Conservation (phyloP, 2,797 vertebrate genomes). For the Esox lucius region DNA sequence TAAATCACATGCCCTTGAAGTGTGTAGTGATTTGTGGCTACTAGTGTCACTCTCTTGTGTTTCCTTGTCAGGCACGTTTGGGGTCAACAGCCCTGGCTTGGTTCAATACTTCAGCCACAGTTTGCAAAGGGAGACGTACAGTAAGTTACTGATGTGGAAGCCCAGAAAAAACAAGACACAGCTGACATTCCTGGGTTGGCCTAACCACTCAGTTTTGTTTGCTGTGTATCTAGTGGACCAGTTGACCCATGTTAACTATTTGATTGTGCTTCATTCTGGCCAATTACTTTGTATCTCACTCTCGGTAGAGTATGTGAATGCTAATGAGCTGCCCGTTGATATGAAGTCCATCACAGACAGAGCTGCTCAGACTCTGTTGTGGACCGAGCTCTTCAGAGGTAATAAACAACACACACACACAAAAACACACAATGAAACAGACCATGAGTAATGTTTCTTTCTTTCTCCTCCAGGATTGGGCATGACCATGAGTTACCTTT, state of each 20-base stretch:
- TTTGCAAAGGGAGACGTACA: constrained; percentile 61
- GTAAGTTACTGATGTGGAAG: constrained; percentile 55
- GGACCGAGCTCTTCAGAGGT: constrained; percentile 93
- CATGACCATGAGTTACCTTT: constrained; percentile 89
- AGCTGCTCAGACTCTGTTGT: constrained; percentile 87
- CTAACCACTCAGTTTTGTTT: too few species aligned
- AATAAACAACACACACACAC: constrained; percentile 2
- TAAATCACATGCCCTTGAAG: background rate
- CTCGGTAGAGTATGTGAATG: constrained; percentile 82
- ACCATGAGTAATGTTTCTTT: too few species aligned
- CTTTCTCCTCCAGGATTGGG: constrained; percentile 75
- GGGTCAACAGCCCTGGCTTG: constrained; percentile 29
- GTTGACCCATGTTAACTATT: background rate
- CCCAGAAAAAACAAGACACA: background rate
- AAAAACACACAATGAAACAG: background rate
- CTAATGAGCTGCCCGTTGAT: constrained; percentile 75
- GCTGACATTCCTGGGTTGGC: too few species aligned
- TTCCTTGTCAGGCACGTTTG: constrained; percentile 42
- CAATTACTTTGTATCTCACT: background rate
- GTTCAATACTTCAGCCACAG: constrained; percentile 62
- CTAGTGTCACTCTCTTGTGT: background rate
- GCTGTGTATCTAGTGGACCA: constrained; percentile 2
- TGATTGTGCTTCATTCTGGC: background rate
- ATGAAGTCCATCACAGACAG: constrained; percentile 84
- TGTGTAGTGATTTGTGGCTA: background rate